Conservation (phyloP, 2,888 invertebrate genomes). For the Alloscopus bannaensis region DNA sequence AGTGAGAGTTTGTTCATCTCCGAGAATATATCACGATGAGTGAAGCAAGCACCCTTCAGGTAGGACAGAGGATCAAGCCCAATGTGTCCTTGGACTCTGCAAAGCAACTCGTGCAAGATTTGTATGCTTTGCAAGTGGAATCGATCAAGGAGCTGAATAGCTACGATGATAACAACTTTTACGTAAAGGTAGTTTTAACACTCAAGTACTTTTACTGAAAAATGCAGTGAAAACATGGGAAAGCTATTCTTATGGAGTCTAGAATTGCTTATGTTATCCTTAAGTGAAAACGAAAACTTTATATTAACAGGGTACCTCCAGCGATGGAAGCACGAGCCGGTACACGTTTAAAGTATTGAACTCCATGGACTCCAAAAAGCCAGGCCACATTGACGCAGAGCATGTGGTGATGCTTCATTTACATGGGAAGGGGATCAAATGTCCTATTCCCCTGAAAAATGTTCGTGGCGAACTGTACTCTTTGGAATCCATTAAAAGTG, state of each 20-base stretch:
- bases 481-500: slow-evolving; percentile 67
- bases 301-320: slow-evolving; percentile 27
- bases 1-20: background rate
- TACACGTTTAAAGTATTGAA: slow-evolving; percentile 89
- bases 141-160: slow-evolving; percentile 82
- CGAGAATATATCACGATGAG: background rate
- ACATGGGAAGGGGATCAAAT: slow-evolving; percentile 80
- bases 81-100: slow-evolving; percentile 78
- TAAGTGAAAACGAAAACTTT: slow-evolving; percentile 21
- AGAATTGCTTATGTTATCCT: too few species aligned
- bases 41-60: slow-evolving; percentile 77
- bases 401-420: slow-evolving; percentile 84
- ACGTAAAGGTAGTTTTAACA: slow-evolving; percentile 78
- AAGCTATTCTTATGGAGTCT: too few species aligned
- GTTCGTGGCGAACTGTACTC: slow-evolving; percentile 80
- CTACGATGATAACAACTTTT: slow-evolving; percentile 88
- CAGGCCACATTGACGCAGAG: slow-evolving; percentile 84
- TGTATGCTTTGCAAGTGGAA: slow-evolving; percentile 81
- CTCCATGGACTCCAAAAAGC: slow-evolving; percentile 85
- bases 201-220: background rate
- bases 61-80: slow-evolving; percentile 80
- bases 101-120: slow-evolving; percentile 78
- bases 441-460: slow-evolving; percentile 84
- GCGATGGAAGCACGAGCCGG: slow-evolving; percentile 46
- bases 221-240: too few species aligned